Evolutionary conservation across 1,140 invertebrate species (phyloP), one percentile per base, ranked within the genome.

Genomic region (Bombus cullumanus): DNA sequence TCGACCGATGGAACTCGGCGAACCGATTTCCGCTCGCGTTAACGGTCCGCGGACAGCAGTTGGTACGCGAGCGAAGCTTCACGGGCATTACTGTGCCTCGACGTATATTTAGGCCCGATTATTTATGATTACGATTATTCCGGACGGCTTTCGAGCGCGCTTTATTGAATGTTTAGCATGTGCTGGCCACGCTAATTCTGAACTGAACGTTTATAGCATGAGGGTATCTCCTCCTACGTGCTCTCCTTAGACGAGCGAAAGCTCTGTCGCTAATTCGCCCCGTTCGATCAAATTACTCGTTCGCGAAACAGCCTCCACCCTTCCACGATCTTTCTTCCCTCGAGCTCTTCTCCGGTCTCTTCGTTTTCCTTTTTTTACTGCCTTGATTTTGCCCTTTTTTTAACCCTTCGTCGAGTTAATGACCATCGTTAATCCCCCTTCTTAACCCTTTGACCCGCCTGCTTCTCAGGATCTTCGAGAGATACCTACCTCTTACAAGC

Each of bases 121-220:
- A 94, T 94, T 94, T 94, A 94, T 94, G 94, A 94, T 94, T 94
- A 94, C 93, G 93, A 94, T 95, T 95, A 94, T 94, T 92, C 92
- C 88, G 92, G 92, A 92, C 93, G 92, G 92, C 92, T 93, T 93
- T 93, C 92, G 92, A 91, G 64, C 64, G 91, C 93, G 92, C 89
- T 94, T 94, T 94, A 94, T 94, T 91, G 92, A 94, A 93, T 93
- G 93, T 94, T 95, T 93, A 94, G 93, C 93, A 94, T 94, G 93
- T 94, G 94, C 91, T 91, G 90, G 92, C 92, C 86, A 94, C 92
- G 92, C 93, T 94, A 94, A 94, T 94, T 94, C 90, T 90, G 93
- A 93, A 90, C 92, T 28, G 81, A 76, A 73, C 90, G 90, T 83
- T 91, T 91, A 91, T 91, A 91, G 90, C 89, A 87, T 87, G 83